Evolutionary conservation across 64 coral and sea anemone genomes (phyloP), one percentile per base, ranked within the genome.

Genomic region (Montipora cactus): DNA sequence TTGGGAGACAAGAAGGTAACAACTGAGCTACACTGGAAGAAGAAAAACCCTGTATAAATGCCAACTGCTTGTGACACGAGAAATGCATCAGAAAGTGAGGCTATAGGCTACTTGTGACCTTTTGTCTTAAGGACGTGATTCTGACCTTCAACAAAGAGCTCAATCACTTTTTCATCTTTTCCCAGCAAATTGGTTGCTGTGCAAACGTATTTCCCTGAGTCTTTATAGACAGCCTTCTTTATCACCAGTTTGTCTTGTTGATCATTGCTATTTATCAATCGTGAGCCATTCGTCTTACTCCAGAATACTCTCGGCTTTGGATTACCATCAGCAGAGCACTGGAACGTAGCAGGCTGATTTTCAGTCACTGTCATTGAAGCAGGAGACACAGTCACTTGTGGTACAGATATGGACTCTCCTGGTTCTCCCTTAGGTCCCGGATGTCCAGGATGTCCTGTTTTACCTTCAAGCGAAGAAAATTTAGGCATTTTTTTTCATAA

Each of bases 291-390:
- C 47, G 28, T 20, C 80, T 81, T 90, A 50, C 88, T 90, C 88
- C 88, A 81, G 46, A 46, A 61, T 10, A 90, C 37, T 2, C 1
- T 8, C 47, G 88, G 88, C 44, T 13, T n/a, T 90, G 76, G 88
- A 53, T 90, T 50, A n/a, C 88, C 77, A 37, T 67, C 16, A 66
- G 59, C 61, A 37, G 88, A 90, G 78, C 76, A 90, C 49, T 90
- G 67, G 49, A 90, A 90, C 11, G 44, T 53, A 28, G 76, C 59
- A 47, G 76, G 21, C n/a, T 72, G 59, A 78, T 79, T 90, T 25
- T 90, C 76, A 90, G 77, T 90, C 16, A 90, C 77, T 44, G 66
- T 80, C 25, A 69, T 23, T 79, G 77, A 79, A 20, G 59, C n/a
- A 69, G 88, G 88, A 20, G 88, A 90, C 28, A 90, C 59, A 67